A percentile compares a stretch with the other conserved stretches of the same genome.
phyloP scores from a whole-genome alignment of 2,113 vertebrate species.

The Chionodraco myersi region DNA sequence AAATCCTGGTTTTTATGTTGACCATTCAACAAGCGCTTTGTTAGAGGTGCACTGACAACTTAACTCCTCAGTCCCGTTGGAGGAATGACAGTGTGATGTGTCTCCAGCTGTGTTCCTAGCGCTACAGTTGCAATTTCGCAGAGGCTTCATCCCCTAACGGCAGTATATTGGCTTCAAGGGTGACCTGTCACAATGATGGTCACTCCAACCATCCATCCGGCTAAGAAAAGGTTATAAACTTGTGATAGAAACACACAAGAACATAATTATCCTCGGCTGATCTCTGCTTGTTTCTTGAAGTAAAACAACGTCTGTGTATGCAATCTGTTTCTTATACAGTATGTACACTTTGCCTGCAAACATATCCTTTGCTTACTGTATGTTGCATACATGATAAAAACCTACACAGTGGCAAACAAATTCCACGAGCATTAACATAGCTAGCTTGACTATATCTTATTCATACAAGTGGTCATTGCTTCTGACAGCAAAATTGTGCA shows the following conservation, averaged over 20 bases:
- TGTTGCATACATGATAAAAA: neutral
- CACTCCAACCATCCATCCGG: conserved; percentile 21
- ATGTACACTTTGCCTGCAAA: neutral
- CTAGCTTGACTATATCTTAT: neutral
- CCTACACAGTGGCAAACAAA: neutral
- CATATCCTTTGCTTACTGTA: neutral
- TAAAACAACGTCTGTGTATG: neutral
- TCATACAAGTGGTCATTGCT: conserved; percentile 39
- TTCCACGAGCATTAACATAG: neutral
- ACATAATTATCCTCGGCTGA: neutral
- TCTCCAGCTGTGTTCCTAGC: neutral
- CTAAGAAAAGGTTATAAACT: neutral
- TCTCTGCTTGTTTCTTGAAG: neutral
- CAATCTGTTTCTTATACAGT: neutral
- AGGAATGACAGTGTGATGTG: conserved; percentile 29
- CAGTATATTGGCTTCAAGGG: conserved; percentile 1
- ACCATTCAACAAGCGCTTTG: neutral
- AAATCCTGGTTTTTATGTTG: conserved; percentile 6
- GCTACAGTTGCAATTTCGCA: neutral
- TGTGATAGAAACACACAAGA: neutral
- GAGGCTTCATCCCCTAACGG: neutral
- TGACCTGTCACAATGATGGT: conserved; percentile 8
- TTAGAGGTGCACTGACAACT: conserved; percentile 42
- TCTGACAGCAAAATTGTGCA: conserved; percentile 24
- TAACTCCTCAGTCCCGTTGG: conserved; percentile 3